A percentile compares a stretch with the other conserved stretches of the same genome.
Conservation (phyloP, 1,140 invertebrate genomes). For the Neotoxoptera formosana region DNA sequence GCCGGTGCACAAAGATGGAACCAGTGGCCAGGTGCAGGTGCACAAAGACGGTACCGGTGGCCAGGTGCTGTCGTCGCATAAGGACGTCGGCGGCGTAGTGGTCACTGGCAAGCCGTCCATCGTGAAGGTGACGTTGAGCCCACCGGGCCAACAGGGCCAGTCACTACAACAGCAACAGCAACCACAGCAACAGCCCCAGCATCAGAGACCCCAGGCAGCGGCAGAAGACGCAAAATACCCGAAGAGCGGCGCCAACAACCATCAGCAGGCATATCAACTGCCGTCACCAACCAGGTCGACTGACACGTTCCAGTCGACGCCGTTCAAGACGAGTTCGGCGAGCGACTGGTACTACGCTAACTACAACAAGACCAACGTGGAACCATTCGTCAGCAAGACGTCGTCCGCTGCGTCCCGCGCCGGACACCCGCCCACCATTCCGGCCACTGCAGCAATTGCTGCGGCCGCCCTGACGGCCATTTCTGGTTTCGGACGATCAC, state of each 20-base stretch:
- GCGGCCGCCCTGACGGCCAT: too few relatives aligned
- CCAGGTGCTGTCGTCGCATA: background rate
- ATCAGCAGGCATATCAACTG: conserved; percentile 62
- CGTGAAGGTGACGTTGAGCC: conserved; percentile 70
- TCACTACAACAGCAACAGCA: conserved; percentile 58
- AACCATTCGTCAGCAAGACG: conserved; percentile 70
- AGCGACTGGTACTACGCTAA: conserved; percentile 79
- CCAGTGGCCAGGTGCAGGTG: conserved; percentile 64
- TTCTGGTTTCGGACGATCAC: background rate
- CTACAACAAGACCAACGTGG: conserved; percentile 76
- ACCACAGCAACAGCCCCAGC: conserved; percentile 59
- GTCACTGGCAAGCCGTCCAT: conserved; percentile 69
- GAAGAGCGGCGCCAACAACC: conserved; percentile 63
- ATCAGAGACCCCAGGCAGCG: conserved; percentile 60
- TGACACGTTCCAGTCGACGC: conserved; percentile 61
- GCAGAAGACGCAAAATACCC: conserved; percentile 48
- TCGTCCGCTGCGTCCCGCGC: conserved; percentile 63
- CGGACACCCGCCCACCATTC: background rate
- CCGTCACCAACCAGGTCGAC: conserved; percentile 63
- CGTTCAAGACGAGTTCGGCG: conserved; percentile 37
- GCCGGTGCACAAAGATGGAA: conserved; percentile 59
- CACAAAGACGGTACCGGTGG: conserved; percentile 65
- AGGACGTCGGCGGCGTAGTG: conserved; percentile 46
- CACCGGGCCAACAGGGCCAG: background rate
- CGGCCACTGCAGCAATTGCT: too few relatives aligned